Base-by-base conservation (phyloP, 92 coral and sea anemone genomes). In the Porites lobata region DNA sequence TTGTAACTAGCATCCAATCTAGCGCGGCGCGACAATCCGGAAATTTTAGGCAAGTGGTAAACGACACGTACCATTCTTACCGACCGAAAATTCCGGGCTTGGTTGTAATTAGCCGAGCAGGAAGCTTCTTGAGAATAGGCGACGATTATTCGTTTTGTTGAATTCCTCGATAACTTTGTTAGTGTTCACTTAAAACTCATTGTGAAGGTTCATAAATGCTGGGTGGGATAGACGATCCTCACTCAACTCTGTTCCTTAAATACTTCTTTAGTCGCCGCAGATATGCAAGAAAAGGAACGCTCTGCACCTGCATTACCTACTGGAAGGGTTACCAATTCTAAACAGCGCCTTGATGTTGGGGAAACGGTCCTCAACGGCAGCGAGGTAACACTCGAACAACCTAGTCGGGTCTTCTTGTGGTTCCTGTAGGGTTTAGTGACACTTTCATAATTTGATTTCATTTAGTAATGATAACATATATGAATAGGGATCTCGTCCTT, bases 311-410 rank as follows among this genome's bases (percentile, higher is more conserved):
- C 64, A 58, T 9, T 58, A 58, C 64, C 64, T 58, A 58, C 64
- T 58, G 64, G 64, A 58, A 6, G 64, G 64, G 64, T 58, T 22
- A 22, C 4, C 64, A 58, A 58, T 58, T 58, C 64, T 58, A 2
- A 58, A 58, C 64, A 58, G 64, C 17, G 64, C 64, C 64, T 58
- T 58, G 64, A 58, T 58, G 17, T 58, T 58, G 64, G 64, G 64
- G 2, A 3, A 58, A 58, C 64, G 17, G 64, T 58, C 64, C 64
- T 58, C 6, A 58, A 10, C 64, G 6, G 64, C 64, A 58, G 64
- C 64, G 64, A 58, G 64, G 64, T 58, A 58, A 15, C 64, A 58
- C 64, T 58, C 64, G 64, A 58, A 58, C 64, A 58, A 58, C 64
- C 9, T 58, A 58, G 64, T 58, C 64, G 64, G 64, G 64, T 58